These are phyloP conservation scores for Beroe forskalii DNA, from an alignment of 37 sponge, comb jelly and placozoan genomes.

Conservation along the genomic window DNA sequence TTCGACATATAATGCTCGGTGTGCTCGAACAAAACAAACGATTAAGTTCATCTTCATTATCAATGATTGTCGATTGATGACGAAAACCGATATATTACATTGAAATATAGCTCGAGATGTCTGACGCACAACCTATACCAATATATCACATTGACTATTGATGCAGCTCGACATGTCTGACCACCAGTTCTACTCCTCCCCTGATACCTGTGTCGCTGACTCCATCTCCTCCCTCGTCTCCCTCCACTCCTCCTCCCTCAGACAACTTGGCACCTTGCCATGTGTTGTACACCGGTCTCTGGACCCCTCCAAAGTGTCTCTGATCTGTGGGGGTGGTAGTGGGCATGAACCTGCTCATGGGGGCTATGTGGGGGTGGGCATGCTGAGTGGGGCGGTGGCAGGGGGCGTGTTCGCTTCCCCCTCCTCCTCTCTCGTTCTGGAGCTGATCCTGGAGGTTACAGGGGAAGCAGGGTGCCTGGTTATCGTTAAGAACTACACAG, in stretches of 20 bases:
- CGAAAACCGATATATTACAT: too few relatives aligned
- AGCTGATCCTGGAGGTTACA: conserved; percentile 73
- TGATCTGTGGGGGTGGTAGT: conserved; percentile 95
- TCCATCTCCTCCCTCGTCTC: conserved; percentile 76
- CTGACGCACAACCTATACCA: not conserved
- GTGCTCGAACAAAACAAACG: too few relatives aligned
- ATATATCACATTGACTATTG: not conserved
- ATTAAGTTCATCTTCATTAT: too few relatives aligned
- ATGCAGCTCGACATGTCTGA: not conserved
- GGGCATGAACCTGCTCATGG: conserved; percentile 96
- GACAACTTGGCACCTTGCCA: conserved; percentile 74
- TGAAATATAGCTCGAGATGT: too few relatives aligned
- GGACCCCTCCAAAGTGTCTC: conserved; percentile 73
- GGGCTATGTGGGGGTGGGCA: conserved; percentile 87
- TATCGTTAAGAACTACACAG: conserved; percentile 96
- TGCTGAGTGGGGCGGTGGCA: conserved; percentile 92
- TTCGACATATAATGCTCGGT: too few relatives aligned
- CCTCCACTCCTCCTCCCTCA: conserved; percentile 71
- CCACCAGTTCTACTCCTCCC: conserved; percentile 69
- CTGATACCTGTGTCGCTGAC: conserved; percentile 76
- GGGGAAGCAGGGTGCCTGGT: conserved; percentile 83
- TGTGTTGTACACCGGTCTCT: conserved; percentile 77
- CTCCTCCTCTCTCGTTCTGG: conserved; percentile 76
- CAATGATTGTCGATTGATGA: too few relatives aligned
- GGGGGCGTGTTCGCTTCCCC: conserved; percentile 95